These are phyloP conservation scores for Archaeoteleia sp. DNA, from an alignment of 2,888 invertebrate genomes.

Conservation along the genomic window DNA sequence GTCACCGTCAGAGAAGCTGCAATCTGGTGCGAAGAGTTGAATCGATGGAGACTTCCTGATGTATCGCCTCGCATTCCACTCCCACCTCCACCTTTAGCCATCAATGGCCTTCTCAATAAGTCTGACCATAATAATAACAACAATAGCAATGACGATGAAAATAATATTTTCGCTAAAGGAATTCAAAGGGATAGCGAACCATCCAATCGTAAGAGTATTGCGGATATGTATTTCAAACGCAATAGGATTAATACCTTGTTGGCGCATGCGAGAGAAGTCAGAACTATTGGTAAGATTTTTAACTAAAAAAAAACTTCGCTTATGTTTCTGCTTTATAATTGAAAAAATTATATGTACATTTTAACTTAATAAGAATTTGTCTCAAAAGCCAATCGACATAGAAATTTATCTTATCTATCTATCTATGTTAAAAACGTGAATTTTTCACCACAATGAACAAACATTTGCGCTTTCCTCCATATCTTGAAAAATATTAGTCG, in stretches of 20 bases:
- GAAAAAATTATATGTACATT: too few species aligned
- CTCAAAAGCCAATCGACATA: too few species aligned
- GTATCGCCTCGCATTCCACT: conserved; percentile 64
- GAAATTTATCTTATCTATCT: too few species aligned
- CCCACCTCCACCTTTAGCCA: conserved; percentile 61
- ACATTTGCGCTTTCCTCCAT: too few species aligned
- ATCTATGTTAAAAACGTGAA: too few species aligned
- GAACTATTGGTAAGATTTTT: conserved; percentile 66
- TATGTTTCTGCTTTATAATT: not conserved
- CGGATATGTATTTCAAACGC: conserved; percentile 69
- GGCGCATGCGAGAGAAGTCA: conserved; percentile 68
- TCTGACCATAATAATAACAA: conserved; percentile 65
- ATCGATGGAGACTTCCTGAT: conserved; percentile 71
- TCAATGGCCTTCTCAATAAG: conserved; percentile 58
- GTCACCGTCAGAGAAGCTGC: conserved; percentile 65
- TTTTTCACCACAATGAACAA: too few species aligned
- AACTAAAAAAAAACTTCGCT: not conserved
- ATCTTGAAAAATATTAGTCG: too few species aligned
- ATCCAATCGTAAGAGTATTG: conserved; percentile 55
- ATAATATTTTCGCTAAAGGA: conserved; percentile 47
- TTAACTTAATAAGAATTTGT: too few species aligned
- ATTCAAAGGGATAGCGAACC: conserved; percentile 51
- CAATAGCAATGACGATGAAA: conserved; percentile 40
- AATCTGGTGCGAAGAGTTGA: conserved; percentile 71
- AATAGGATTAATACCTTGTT: conserved; percentile 69